Conservation (phyloP, 2,113 vertebrate species). For the Tauraco erythrolophus region DNA sequence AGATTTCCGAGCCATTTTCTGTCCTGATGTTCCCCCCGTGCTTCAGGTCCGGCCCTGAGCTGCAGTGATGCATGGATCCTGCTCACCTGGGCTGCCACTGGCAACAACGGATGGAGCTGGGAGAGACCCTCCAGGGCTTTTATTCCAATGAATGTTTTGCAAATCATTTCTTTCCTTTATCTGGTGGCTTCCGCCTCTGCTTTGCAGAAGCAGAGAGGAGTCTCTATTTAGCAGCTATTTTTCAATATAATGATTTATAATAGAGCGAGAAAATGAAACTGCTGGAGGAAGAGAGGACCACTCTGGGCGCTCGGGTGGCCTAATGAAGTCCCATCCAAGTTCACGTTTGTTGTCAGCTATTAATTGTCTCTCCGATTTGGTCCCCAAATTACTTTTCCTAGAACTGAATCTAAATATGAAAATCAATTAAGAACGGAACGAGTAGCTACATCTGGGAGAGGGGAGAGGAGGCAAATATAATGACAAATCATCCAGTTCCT, state of each 20-base stretch:
- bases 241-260: neutral
- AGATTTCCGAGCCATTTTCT: accelerated
- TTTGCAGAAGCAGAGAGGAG: neutral
- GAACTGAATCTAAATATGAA: constrained; percentile 40
- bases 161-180: neutral
- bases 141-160: neutral
- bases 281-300: neutral
- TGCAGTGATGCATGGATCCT: neutral
- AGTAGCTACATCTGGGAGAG: neutral
- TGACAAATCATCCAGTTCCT: neutral
- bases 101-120: accelerated
- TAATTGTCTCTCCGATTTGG: neutral
- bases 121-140: neutral
- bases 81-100: accelerated
- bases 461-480: neutral
- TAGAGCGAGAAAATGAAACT: neutral
- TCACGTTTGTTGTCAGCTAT: constrained; percentile 5
- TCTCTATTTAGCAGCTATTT: neutral
- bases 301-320: neutral
- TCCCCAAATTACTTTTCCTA: constrained; percentile 15
- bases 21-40: accelerated
- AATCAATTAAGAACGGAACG: constrained; percentile 37
- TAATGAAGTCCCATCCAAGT: neutral
- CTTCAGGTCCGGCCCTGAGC: neutral
- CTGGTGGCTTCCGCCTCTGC: neutral